Evolutionary conservation across 2,888 invertebrate species (phyloP).

Genomic region (Chelonus formosanus): DNA sequence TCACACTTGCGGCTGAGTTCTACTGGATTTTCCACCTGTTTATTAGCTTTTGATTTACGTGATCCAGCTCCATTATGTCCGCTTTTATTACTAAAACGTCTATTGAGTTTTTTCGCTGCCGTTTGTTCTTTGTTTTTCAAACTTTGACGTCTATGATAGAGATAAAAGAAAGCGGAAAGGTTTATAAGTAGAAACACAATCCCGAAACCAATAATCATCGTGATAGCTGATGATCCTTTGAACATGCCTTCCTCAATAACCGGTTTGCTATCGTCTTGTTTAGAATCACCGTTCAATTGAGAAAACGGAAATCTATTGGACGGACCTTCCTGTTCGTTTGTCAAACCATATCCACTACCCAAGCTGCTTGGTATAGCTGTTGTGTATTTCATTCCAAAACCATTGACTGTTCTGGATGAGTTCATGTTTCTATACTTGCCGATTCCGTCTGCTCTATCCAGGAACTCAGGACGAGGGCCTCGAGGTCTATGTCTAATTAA

Average conservation of each 20-base stretch:
- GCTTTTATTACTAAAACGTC: conserved; percentile 65
- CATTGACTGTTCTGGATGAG: conserved; percentile 43
- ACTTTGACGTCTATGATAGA: conserved; percentile 75
- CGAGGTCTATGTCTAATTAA: conserved; percentile 67
- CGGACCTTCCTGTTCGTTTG: conserved; percentile 30
- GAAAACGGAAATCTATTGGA: conserved; percentile 28
- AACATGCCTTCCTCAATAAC: conserved; percentile 64
- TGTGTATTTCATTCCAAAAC: conserved; percentile 33
- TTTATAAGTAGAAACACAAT: conserved; percentile 79
- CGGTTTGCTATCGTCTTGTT: conserved; percentile 43
- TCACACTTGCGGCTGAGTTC: conserved; percentile 67
- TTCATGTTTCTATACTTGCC: conserved; percentile 51
- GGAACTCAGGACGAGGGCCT: conserved; percentile 51
- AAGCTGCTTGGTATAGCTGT: conserved; percentile 26
- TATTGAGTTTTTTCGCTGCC: conserved; percentile 61
- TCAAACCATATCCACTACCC: conserved; percentile 23
- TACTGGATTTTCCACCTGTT: conserved; percentile 67
- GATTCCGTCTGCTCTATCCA: conserved; percentile 52
- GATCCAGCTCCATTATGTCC: conserved; percentile 61
- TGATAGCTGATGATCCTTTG: conserved; percentile 58
- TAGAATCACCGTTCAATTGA: conserved; percentile 52
- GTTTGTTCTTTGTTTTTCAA: conserved; percentile 66
- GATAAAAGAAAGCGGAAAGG: conserved; percentile 73
- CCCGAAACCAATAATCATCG: conserved; percentile 67
- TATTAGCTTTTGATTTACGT: conserved; percentile 51